Conservation (phyloP, 2,113 vertebrate species). For the Bufo gargarizans region DNA sequence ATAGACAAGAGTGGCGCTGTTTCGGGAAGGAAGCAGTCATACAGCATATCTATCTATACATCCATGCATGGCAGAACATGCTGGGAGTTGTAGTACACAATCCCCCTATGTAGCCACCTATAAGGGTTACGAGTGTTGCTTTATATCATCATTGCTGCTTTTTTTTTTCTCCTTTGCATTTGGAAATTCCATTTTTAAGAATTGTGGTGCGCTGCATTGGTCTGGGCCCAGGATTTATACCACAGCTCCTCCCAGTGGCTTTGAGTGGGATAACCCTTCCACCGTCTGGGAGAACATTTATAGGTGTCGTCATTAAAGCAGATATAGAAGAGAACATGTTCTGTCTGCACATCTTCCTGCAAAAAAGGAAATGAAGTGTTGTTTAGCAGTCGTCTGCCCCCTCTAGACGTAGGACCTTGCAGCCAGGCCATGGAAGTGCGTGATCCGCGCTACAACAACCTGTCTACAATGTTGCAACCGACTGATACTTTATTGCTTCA, state of each 20-base stretch:
- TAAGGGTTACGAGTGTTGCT: background rate
- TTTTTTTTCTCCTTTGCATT: background rate
- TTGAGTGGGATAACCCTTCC: background rate
- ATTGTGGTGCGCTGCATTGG: background rate
- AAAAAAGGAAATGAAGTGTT: background rate
- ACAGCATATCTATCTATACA: too few species aligned
- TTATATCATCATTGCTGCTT: background rate
- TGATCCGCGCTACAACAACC: too few species aligned
- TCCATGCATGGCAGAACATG: too few species aligned
- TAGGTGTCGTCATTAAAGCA: background rate
- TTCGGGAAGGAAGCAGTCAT: background rate
- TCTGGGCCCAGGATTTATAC: constrained; percentile 58
- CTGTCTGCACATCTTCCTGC: background rate
- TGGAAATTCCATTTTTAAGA: background rate
- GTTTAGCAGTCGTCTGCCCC: background rate
- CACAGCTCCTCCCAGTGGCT: constrained; percentile 70
- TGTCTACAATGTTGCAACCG: too few species aligned
- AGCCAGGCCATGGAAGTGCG: background rate
- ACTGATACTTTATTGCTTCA: too few species aligned
- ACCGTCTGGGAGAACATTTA: background rate
- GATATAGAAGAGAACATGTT: constrained; percentile 8
- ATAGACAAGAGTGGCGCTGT: background rate
- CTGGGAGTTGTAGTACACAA: background rate
- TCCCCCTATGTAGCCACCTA: background rate
- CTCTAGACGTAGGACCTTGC: background rate